A percentile compares a stretch with the other conserved stretches of the same genome.
These are phyloP conservation scores for Syngnathus rostellatus DNA, from an alignment of 2,797 vertebrate genomes.

Conservation along the genomic window DNA sequence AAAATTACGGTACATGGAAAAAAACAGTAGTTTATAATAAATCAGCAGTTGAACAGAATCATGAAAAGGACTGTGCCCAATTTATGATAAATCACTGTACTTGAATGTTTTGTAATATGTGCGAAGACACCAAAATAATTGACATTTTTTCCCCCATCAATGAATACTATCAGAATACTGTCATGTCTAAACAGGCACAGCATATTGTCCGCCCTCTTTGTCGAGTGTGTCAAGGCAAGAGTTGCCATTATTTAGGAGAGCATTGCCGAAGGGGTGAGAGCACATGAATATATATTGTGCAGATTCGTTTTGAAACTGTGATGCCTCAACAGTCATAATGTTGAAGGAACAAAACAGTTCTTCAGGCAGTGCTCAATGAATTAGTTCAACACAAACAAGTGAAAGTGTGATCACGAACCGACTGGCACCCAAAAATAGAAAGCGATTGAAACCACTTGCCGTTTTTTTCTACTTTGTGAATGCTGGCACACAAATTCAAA, in stretches of 20 bases:
- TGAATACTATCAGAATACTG: background rate
- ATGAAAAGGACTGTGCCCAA: no score
- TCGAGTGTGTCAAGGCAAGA: background rate
- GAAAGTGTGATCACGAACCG: constrained; percentile 22
- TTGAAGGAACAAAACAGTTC: background rate
- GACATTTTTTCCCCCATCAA: background rate
- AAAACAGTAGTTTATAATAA: no score
- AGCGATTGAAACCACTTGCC: constrained; percentile 13
- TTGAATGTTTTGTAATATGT: background rate
- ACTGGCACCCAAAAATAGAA: constrained; percentile 28
- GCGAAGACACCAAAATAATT: background rate
- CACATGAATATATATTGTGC: background rate
- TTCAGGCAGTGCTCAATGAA: background rate
- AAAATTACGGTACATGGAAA: no score
- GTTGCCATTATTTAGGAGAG: background rate
- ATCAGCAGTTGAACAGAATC: no score
- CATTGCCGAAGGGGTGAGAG: background rate
- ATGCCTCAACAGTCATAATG: background rate
- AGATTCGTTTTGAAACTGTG: background rate
- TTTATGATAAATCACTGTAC: background rate
- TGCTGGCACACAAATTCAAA: background rate
- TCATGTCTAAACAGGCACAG: background rate
- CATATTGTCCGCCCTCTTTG: background rate
- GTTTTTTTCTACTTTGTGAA: constrained; percentile 27
- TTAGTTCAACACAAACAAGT: background rate